phyloP scores from a whole-genome alignment of 92 coral and sea anemone species.

The Siderastrea radians region DNA sequence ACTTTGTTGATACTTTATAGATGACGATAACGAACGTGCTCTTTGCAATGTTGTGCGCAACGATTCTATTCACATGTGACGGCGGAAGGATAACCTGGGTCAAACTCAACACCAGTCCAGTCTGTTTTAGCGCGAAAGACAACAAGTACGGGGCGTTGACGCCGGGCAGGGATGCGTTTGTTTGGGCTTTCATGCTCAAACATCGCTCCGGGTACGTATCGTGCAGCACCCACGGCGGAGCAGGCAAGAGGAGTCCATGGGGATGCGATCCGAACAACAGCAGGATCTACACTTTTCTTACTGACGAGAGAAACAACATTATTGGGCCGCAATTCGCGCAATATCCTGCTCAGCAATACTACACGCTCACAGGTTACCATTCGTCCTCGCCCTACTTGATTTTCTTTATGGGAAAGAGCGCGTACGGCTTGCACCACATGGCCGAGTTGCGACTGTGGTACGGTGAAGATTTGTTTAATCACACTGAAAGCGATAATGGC shows the following conservation, averaged over 20 bases:
- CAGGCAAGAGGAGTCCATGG: background rate
- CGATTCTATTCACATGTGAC: background rate
- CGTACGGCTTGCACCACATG: background rate
- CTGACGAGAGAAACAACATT: background rate
- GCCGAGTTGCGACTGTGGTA: conserved; percentile 29
- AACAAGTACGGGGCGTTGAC: conserved; percentile 34
- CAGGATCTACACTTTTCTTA: background rate
- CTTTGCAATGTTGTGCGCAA: background rate
- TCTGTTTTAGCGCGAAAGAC: conserved; percentile 45
- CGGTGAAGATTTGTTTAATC: conserved; percentile 16
- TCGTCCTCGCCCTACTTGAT: conserved; percentile 5
- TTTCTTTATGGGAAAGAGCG: conserved; percentile 21
- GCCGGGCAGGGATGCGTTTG: background rate
- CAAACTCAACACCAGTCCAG: conserved; percentile 45
- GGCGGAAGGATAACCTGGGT: conserved; percentile 33
- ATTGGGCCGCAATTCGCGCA: background rate
- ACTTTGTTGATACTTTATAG: too few relatives aligned
- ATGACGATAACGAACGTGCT: background rate
- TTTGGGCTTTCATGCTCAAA: conserved; percentile 32
- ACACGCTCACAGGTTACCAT: background rate
- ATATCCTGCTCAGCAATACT: background rate
- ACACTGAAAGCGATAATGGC: conserved; percentile 1
- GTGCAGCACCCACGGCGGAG: background rate
- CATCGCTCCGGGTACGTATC: conserved; percentile 10
- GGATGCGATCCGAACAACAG: background rate